A percentile compares a stretch with the other conserved stretches of the same genome.
Conservation (phyloP, 2,888 invertebrate species). For the Calephelis perditalis region DNA sequence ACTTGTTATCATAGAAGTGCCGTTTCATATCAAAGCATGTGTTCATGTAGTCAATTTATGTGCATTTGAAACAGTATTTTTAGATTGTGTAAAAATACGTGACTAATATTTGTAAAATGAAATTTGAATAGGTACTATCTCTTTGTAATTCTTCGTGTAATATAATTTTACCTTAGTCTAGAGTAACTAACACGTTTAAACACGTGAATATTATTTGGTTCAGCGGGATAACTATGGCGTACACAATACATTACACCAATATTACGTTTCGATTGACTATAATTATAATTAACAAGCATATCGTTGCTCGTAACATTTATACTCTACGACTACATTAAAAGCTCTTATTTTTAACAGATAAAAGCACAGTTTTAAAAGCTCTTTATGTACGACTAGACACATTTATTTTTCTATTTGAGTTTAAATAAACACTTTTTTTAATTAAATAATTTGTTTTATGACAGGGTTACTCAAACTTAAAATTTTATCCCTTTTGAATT, state of each 20-base stretch:
- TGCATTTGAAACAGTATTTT: constrained; percentile 1
- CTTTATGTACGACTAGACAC: constrained; percentile 34
- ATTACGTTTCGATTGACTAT: constrained; percentile 33
- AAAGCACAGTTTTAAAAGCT: constrained; percentile 66
- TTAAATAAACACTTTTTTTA: no score
- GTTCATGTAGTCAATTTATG: background rate
- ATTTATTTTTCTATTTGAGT: background rate
- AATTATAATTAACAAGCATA: constrained; percentile 34
- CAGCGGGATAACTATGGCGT: background rate
- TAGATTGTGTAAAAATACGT: background rate
- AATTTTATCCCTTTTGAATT: no score
- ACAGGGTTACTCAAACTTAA: no score
- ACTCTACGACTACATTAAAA: constrained; percentile 67
- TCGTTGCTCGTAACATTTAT: constrained; percentile 41
- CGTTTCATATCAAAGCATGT: background rate
- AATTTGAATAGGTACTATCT: background rate
- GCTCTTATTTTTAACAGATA: constrained; percentile 62
- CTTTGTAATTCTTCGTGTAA: background rate
- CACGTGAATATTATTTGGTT: constrained; percentile 8
- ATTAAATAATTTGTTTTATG: no score
- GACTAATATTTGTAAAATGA: background rate
- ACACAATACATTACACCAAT: background rate
- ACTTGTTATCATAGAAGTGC: background rate
- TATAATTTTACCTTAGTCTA: constrained; percentile 4
- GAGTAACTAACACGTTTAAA: constrained; percentile 26